phyloP scores from a whole-genome alignment of 1,140 invertebrate genomes.

The Drosophila dunni region DNA sequence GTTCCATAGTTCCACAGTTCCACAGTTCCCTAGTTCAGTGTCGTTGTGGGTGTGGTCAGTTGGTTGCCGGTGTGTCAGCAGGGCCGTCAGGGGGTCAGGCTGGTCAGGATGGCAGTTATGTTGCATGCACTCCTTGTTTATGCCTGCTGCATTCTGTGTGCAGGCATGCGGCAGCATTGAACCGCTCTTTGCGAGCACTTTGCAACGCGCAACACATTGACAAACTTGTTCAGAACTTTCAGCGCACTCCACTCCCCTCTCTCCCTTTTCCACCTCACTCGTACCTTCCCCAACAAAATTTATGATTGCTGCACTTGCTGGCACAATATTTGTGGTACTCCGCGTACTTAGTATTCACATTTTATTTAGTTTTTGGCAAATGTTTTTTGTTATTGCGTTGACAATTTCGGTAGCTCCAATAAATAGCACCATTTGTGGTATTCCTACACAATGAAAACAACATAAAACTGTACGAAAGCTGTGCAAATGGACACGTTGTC shows the following conservation, averaged over 20 bases:
- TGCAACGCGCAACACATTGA: slow-evolving; percentile 43
- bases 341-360: slow-evolving; percentile 53
- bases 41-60: slow-evolving; percentile 52
- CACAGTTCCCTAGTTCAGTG: slow-evolving; percentile 1
- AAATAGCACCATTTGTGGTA: slow-evolving; percentile 1
- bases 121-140: slow-evolving; percentile 56
- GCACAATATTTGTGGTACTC: slow-evolving; percentile 59
- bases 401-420: slow-evolving; percentile 9
- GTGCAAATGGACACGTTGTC: slow-evolving; percentile 12
- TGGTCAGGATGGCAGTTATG: slow-evolving; percentile 14
- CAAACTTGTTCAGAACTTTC: slow-evolving; percentile 18
- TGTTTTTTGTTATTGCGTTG: background rate
- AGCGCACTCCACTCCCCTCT: background rate
- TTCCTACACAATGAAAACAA: background rate
- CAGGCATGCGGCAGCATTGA: slow-evolving; percentile 62
- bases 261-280: no score
- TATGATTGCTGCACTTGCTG: slow-evolving; percentile 61
- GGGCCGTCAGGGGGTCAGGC: slow-evolving; percentile 4
- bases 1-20: background rate
- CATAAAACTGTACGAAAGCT: slow-evolving; percentile 9
- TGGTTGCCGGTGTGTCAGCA: slow-evolving; percentile 2
- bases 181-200: slow-evolving; percentile 24
- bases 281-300: slow-evolving; percentile 32
- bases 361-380: slow-evolving; percentile 65
- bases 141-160: slow-evolving; percentile 71